phyloP scores from a whole-genome alignment of 2,113 vertebrate species.

The Stictonetta naevosa region DNA sequence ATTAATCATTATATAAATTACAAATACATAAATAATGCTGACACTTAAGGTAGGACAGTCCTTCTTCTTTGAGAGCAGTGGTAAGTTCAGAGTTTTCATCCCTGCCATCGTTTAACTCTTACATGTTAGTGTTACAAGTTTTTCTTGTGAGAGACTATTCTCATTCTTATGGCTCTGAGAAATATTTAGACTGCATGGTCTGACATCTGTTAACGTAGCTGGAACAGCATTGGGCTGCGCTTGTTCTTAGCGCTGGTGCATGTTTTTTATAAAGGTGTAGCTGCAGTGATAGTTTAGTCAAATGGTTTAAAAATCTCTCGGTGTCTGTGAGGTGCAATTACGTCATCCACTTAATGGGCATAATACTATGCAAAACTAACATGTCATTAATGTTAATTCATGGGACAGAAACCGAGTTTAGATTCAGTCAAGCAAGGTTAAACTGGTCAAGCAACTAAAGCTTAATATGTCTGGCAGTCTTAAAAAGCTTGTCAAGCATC shows the following conservation, averaged over 20 bases:
- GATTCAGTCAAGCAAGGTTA: not conserved
- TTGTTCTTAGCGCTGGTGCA: not conserved
- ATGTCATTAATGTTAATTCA: not conserved
- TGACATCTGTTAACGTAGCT: not conserved
- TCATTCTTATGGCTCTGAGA: not conserved
- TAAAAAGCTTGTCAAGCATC: not conserved
- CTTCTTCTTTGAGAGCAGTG: not conserved
- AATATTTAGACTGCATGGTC: not conserved
- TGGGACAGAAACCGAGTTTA: not conserved
- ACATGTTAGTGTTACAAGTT: not conserved
- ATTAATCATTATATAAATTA: not conserved
- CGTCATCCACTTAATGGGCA: not conserved
- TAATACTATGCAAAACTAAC: not conserved
- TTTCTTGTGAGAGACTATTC: not conserved
- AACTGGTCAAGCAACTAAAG: not conserved
- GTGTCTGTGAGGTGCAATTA: not conserved
- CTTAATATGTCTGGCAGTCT: not conserved
- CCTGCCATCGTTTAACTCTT: not conserved
- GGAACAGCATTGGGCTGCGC: not conserved
- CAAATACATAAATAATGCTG: not conserved
- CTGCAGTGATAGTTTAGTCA: not conserved
- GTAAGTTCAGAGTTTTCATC: not conserved
- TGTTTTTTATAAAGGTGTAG: not conserved
- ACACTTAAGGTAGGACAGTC: not conserved
- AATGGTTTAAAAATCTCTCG: not conserved